Base-by-base conservation (phyloP, 2,797 vertebrate genomes). In the Rhincodon typus region DNA sequence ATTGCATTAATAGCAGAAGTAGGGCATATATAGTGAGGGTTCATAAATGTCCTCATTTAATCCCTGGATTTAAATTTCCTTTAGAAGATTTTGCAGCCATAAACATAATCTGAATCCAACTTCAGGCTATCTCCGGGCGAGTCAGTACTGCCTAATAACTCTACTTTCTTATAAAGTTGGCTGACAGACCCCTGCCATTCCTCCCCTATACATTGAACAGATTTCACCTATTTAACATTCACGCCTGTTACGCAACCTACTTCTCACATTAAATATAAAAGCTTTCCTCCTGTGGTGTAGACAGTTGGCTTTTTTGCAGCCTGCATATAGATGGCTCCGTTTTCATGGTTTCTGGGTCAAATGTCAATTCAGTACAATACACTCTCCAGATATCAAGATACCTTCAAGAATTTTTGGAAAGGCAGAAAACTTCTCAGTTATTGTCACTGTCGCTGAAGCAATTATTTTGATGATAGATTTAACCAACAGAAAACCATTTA, bases 401-500 rank as follows among this genome's bases (percentile, higher is more conserved):
- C 19, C 66, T 93, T 38, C 66, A 69, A 69, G 62, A 69, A 66
- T 67, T 69, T 72, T 93, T 67, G 27, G 62, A 38, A 25, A 21
- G 69, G 19, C 90, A 34, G 30, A 21, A n/a, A 46, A 84, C 38
- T 38, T 46, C 38, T n/a, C 86, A 66, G 34, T 66, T 91, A 91
- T 91, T 38, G 88, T 93, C 90, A 93, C 21, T 42, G 38, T 19
- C 90, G n/a, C 7, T 6, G 21, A 93, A 93, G 62, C 62, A 93
- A 93, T 50, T 93, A n/a, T 69, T 93, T 38, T 93, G 90, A 93
- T 69, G 17, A 42, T 69, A 13, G 62, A 69, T 93, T 93, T 42
- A 69, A n/a, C 90, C n/a, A 23, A n/a, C 90, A 93, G 90, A n/a
- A 93, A 69, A 69, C 90, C 38, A 69, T 69, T 93, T 93, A 93